Evolutionary conservation across 2,113 vertebrate species (phyloP), one percentile per base, ranked within the genome.

Genomic region (Calypte anna): DNA sequence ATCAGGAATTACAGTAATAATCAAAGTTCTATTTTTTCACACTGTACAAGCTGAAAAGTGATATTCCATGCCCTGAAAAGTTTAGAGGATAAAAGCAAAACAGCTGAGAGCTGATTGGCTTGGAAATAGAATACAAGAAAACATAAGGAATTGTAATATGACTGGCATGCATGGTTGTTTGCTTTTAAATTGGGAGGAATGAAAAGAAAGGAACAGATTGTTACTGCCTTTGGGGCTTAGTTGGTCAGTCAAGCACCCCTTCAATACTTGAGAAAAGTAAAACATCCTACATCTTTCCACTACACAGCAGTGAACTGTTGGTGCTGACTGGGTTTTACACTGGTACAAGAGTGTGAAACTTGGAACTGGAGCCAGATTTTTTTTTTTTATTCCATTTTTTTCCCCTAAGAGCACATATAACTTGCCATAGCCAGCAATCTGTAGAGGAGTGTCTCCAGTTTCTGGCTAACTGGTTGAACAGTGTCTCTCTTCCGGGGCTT

Each of bases 81-180:
- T 80, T 90, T 68, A 75, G 27, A 59, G 40, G 21, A 25, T 83
- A 94, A 97, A 81, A 53, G 30, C 36, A 75, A 87, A 88, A 83
- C 50, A 93, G 64, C 86, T 57, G 61, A 96, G 40, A 91, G 12
- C 15, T 43, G 59, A 86, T 16, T 77, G 51, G 80, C 38, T 50
- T 30, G 76, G 73, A 93, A 83, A 90, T 2, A 86, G 25, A 95
- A 91, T 70, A 88, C 59, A 86, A 75, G 38, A 90, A 83, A 88
- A 92, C 63, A 31, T 70, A 88, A 90, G 57, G 51, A 85, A 87
- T 63, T 79, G 57, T 58, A 92, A 74, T 53, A 48, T 51, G 84
- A 92, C 69, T 85, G 84, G 76, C 55, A 91, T 77, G 25, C 77
- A 53, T 63, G 57, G 14, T n/a, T 82, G 58, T 43, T 89, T 75